Conservation (phyloP, 1,140 invertebrate species). For the Vollenhovia emeryi region DNA sequence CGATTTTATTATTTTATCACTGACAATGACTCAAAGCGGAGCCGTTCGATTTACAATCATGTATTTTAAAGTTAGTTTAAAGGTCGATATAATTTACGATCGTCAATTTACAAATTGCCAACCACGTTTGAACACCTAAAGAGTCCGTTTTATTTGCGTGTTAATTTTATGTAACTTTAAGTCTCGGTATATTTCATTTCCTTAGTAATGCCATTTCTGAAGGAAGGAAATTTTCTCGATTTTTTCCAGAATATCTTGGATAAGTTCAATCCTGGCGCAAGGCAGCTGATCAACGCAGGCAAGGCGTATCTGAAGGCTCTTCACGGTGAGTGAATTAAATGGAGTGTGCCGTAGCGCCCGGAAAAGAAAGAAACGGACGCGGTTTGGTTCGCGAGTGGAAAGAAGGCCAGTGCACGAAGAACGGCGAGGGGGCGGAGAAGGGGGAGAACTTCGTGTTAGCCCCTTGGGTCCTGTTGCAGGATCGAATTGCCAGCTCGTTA, state of each 20-base stretch:
- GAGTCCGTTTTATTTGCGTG: too few species aligned
- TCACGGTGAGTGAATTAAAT: conserved; percentile 91
- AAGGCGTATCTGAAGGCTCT: conserved; percentile 96
- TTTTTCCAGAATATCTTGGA: conserved; percentile 96
- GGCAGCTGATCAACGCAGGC: conserved; percentile 96
- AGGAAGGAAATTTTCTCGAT: conserved; percentile 16
- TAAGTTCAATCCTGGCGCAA: conserved; percentile 96
- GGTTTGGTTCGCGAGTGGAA: conserved; percentile 24
- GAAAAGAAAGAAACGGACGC: conserved; percentile 17
- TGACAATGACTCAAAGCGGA: too few species aligned
- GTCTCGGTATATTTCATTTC: neutral
- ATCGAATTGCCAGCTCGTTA: conserved; percentile 75
- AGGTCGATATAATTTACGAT: too few species aligned
- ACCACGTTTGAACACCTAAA: too few species aligned
- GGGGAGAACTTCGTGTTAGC: conserved; percentile 61
- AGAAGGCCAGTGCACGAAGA: conserved; percentile 33
- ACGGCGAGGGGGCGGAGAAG: neutral
- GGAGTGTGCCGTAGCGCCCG: neutral
- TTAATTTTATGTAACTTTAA: too few species aligned
- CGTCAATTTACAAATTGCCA: too few species aligned
- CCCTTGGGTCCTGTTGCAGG: conserved; percentile 69
- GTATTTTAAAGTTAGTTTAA: too few species aligned
- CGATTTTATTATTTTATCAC: too few species aligned
- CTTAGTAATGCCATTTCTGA: neutral
- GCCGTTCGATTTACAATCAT: too few species aligned